Base-by-base conservation (phyloP, 2,113 vertebrate genomes). In the Dromiciops gliroides region DNA sequence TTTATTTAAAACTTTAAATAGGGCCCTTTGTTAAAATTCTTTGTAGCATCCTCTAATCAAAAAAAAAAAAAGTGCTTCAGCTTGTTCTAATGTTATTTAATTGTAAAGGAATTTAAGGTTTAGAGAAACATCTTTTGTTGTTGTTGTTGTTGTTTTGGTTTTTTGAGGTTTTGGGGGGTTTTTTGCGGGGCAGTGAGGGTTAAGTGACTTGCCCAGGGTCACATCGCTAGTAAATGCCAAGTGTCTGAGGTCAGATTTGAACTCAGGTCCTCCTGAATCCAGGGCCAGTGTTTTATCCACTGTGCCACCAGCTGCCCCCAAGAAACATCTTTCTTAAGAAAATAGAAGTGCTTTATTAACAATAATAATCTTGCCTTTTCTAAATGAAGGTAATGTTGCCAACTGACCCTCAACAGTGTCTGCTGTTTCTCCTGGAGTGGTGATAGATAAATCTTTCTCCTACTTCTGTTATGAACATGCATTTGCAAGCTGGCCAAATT, bases 11-110 rank as follows among this genome's bases (percentile, higher is more conserved):
- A 89, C 11, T 16, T 51, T 60, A 89, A 83, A 44, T 83, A 44
- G n/a, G 6, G 2, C 16, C 16, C n/a, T 7, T 22, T 22, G 67
- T 83, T 23, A 83, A 83, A 83, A 44, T 44, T 83, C 2, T 19
- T 44, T 37, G 44, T 83, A 44, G 19, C 16, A 22, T 83, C 37
- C 60, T n/a, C n/a, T 44, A 83, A 83, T 19, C 2, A n/a, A n/a
- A 67, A 67, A 60, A 67, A 60, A 56, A 56, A 44, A 83, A 44
- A 44, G 16, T 16, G 23, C 37, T 44, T 44, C n/a, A 44, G n/a
- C n/a, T 53, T 92, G 56, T 44, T 31, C n/a, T 67, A 91, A 50
- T 23, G 95, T 96, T 92, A 5, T 52, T 89, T 93, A 95, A 95
- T 48, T 93, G 96, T 94, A 89, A n/a, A 93, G 89, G 91, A 89